Percentiles rank a stretch among this genome's conserved stretches.
Evolutionary conservation across 1,140 invertebrate genomes (phyloP).

Genomic region (Bombus fervidus): DNA sequence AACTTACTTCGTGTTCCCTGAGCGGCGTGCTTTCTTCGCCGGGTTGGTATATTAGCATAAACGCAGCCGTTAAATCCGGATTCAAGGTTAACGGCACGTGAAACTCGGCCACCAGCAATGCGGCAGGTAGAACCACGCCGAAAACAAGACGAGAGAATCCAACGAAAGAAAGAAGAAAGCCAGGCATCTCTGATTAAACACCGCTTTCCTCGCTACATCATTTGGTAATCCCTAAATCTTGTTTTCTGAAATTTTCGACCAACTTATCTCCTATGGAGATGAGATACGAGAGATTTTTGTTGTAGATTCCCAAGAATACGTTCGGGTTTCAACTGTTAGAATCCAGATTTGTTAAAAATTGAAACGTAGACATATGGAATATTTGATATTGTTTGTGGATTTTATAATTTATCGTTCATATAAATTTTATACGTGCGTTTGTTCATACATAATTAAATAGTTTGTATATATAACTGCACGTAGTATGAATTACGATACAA

Average conservation of each 20-base stretch:
- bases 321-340: background rate
- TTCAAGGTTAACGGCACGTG: constrained; percentile 65
- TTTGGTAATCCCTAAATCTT: background rate
- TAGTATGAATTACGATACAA: no score
- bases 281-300: background rate
- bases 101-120: constrained; percentile 59
- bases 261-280: background rate
- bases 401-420: no score
- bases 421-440: no score
- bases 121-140: constrained; percentile 42
- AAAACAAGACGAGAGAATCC: constrained; percentile 34
- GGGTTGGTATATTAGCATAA: constrained; percentile 56
- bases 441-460: no score
- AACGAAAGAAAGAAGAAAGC: constrained; percentile 13
- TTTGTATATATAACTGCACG: no score
- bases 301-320: background rate
- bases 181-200: background rate
- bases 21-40: constrained; percentile 30
- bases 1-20: background rate
- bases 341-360: background rate
- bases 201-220: constrained; percentile 14
- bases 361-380: background rate
- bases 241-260: background rate
- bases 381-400: no score
- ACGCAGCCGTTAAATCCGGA: constrained; percentile 59